phyloP scores from a whole-genome alignment of 2,113 vertebrate species.

The Micronycteris hirsuta region DNA sequence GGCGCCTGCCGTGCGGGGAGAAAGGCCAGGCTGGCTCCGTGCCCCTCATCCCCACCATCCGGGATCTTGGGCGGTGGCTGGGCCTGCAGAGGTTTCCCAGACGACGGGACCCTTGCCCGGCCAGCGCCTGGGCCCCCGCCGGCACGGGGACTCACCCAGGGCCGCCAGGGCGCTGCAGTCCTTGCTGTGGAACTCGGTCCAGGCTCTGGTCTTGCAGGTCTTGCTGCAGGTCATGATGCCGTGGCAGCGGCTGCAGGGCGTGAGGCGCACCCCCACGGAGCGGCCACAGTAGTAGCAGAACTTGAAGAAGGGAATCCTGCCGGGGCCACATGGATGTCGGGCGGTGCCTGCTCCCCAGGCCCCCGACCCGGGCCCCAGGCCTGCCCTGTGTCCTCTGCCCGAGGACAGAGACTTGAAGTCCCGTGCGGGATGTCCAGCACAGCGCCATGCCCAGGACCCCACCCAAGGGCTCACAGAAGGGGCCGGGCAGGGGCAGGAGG shows the following conservation, averaged over 20 bases:
- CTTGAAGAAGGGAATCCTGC: constrained; percentile 80
- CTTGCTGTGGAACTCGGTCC: constrained; percentile 81
- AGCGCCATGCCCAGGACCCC: rapidly evolving
- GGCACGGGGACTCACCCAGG: neutral
- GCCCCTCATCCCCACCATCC: rapidly evolving
- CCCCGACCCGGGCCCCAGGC: rapidly evolving
- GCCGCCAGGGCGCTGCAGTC: constrained; percentile 74
- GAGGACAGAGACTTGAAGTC: rapidly evolving
- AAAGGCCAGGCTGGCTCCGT: neutral
- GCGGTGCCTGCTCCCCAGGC: neutral
- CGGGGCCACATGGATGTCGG: rapidly evolving
- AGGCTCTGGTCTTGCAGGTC: constrained; percentile 82
- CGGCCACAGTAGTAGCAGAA: constrained; percentile 89
- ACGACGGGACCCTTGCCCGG: rapidly evolving
- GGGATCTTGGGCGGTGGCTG: rapidly evolving
- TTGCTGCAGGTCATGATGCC: constrained; percentile 85
- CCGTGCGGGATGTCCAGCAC: rapidly evolving
- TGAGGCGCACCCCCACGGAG: constrained; percentile 80
- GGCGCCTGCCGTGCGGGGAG: neutral
- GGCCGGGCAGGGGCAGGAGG: neutral
- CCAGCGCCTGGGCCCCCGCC: neutral
- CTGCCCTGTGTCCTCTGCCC: rapidly evolving
- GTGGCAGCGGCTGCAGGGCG: constrained; percentile 80
- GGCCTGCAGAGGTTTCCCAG: rapidly evolving
- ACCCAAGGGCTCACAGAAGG: neutral